A percentile compares a stretch with the other conserved stretches of the same genome.
phyloP scores from a whole-genome alignment of 2,797 vertebrate species.

The Scolopax bukidnonensis region DNA sequence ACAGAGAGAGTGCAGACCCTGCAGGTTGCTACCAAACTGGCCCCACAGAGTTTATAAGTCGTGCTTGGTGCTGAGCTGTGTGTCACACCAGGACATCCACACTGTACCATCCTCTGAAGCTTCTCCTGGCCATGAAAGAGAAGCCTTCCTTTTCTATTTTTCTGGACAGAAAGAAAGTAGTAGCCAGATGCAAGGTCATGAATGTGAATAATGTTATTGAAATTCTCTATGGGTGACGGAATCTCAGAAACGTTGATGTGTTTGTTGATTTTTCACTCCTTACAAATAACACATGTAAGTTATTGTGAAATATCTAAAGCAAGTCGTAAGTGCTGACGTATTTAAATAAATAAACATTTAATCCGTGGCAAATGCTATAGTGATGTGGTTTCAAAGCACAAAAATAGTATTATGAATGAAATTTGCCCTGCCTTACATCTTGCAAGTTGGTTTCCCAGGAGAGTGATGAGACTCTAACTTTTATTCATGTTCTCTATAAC shows the following conservation, averaged over 20 bases:
- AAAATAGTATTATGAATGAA: not conserved
- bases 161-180: not conserved
- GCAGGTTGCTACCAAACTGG: not conserved
- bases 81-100: not conserved
- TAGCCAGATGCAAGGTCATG: not conserved
- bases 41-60: not conserved
- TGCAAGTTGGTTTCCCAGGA: not conserved
- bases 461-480: not conserved
- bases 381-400: not conserved
- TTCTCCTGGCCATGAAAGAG: not conserved
- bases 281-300: not conserved
- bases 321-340: not conserved
- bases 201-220: not conserved
- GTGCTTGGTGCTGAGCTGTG: not conserved
- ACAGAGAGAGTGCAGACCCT: not conserved
- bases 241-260: not conserved
- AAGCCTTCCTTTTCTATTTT: not conserved
- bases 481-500: not conserved
- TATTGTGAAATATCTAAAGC: not conserved
- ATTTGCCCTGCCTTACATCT: not conserved
- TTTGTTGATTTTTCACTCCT: conserved; percentile 18
- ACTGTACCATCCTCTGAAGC: not conserved
- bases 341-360: conserved; percentile 30
- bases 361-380: not conserved
- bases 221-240: not conserved